Conservation (phyloP, 2,797 vertebrate species). For the Halcyon smyrnensis region DNA sequence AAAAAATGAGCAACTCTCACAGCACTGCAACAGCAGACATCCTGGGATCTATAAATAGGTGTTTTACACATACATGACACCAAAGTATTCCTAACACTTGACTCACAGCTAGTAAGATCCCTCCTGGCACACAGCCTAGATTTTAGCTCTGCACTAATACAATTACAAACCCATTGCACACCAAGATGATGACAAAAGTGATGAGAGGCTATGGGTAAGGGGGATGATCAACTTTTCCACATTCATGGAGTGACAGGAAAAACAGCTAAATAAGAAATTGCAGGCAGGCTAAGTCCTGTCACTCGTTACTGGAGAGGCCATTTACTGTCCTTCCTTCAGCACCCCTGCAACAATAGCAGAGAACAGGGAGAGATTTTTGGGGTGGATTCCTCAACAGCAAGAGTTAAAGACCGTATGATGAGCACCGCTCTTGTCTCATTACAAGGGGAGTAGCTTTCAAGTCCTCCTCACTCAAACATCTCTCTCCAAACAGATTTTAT, state of each 20-base stretch:
- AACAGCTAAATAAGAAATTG: background rate
- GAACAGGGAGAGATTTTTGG: background rate
- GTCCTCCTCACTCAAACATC: background rate
- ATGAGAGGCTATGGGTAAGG: background rate
- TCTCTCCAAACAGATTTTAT: background rate
- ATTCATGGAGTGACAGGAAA: background rate
- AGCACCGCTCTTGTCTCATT: accelerated
- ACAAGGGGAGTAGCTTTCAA: background rate
- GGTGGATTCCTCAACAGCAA: background rate
- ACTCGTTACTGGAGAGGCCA: background rate
- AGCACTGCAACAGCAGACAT: background rate
- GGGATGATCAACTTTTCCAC: background rate
- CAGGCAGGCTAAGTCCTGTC: background rate
- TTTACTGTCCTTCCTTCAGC: background rate
- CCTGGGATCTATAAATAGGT: background rate
- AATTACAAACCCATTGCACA: background rate
- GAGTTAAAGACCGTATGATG: background rate
- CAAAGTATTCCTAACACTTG: background rate
- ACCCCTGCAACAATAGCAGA: accelerated
- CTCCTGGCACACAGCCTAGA: background rate
- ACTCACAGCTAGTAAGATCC: background rate
- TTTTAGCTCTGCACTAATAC: background rate
- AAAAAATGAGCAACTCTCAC: background rate
- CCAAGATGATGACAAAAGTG: background rate
- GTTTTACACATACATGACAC: background rate